phyloP scores from a whole-genome alignment of 1,140 invertebrate genomes.

The Drosophila santomea region DNA sequence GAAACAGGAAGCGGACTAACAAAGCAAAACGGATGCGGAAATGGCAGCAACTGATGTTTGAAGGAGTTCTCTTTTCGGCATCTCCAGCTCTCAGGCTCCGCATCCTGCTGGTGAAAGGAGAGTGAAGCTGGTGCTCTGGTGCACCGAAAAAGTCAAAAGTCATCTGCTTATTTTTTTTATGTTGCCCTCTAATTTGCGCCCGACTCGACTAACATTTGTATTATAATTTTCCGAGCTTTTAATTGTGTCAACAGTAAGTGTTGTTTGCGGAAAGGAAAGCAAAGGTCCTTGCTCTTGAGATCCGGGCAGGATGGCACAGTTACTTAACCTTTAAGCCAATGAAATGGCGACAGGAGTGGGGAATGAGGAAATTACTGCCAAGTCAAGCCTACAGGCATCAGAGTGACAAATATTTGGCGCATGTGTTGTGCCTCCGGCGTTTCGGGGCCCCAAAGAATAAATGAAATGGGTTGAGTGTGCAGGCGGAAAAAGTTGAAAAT shows the following conservation, averaged over 20 bases:
- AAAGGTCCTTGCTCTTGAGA: constrained; percentile 30
- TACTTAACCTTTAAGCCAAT: constrained; percentile 77
- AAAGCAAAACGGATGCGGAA: constrained; percentile 76
- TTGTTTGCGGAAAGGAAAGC: constrained; percentile 2
- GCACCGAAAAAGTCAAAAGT: constrained; percentile 35
- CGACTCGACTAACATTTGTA: constrained; percentile 47
- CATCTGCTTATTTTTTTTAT: constrained; percentile 17
- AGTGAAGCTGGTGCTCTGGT: constrained; percentile 4
- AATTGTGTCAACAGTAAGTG: constrained; percentile 38
- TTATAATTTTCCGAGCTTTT: constrained; percentile 37
- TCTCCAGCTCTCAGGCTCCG: constrained; percentile 5
- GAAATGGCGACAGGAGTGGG: constrained; percentile 46
- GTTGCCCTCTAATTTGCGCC: constrained; percentile 33
- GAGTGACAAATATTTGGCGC: constrained; percentile 65
- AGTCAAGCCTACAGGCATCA: constrained; percentile 26
- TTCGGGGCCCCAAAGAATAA: not conserved
- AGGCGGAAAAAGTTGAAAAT: constrained; percentile 54
- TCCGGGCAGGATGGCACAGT: constrained; percentile 58
- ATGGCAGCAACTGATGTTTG: constrained; percentile 63
- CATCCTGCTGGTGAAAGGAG: constrained; percentile 26
- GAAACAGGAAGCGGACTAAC: constrained; percentile 60
- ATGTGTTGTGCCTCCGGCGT: constrained; percentile 44
- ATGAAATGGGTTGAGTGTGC: not conserved
- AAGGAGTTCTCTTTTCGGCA: constrained; percentile 51
- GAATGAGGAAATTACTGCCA: constrained; percentile 8